Evolutionary conservation across 2,113 vertebrate species (phyloP).

Genomic region (Lichenostomus cassidix): DNA sequence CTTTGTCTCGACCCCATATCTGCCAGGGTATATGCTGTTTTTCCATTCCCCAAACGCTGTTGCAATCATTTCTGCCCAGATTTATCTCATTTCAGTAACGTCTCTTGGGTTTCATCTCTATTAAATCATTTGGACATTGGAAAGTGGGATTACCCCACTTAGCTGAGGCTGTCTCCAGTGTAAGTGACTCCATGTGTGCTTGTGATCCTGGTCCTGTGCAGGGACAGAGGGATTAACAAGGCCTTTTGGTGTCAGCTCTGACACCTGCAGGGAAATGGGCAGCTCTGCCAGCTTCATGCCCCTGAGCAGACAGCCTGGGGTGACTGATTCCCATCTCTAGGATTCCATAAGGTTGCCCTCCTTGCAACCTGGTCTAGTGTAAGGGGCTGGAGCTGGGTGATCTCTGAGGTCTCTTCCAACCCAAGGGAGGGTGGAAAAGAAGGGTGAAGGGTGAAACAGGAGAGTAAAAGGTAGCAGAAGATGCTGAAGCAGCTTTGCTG

Average conservation of each 20-base stretch:
- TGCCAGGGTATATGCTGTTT: background rate
- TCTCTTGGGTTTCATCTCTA: constrained; percentile 43
- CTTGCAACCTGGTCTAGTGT: background rate
- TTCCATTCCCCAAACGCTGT: background rate
- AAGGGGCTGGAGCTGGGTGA: background rate
- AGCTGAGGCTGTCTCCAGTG: background rate
- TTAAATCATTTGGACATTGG: background rate
- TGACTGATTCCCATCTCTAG: fast-evolving
- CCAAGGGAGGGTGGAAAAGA: background rate
- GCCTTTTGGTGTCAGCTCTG: background rate
- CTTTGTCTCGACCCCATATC: background rate
- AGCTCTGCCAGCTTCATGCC: background rate
- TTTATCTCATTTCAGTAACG: background rate
- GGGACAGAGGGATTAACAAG: background rate
- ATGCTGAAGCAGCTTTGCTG: background rate
- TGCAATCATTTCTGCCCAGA: constrained; percentile 40
- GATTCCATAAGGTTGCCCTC: too few relatives aligned
- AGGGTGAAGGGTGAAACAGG: background rate
- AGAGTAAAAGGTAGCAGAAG: background rate
- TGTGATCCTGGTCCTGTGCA: background rate
- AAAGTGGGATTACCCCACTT: background rate
- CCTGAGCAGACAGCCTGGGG: background rate
- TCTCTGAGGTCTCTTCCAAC: background rate
- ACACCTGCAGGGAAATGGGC: background rate
- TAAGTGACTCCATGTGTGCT: background rate